Conservation (phyloP, 2,113 vertebrate species). For the Hydrolagus affinis region DNA sequence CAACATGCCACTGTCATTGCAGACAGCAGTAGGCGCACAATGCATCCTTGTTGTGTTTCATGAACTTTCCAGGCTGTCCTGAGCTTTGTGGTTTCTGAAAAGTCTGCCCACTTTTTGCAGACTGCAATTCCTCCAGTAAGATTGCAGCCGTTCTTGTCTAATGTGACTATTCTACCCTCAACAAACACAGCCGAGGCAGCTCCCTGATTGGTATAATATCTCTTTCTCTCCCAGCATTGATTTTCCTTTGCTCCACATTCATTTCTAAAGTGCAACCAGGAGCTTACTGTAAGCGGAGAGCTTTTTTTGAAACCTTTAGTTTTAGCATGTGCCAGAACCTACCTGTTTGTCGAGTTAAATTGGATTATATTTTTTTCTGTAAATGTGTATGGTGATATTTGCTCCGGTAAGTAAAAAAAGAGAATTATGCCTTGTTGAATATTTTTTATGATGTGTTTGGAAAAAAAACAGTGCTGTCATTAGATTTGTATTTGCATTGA, state of each 20-base stretch:
- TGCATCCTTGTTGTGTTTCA: neutral
- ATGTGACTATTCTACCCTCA: conserved; percentile 55
- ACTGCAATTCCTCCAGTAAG: conserved; percentile 37
- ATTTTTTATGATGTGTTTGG: neutral
- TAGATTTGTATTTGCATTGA: neutral
- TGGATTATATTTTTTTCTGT: conserved; percentile 72
- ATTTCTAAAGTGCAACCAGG: conserved; percentile 58
- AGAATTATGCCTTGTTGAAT: neutral
- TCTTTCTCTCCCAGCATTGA: conserved; percentile 64
- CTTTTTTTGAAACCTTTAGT: conserved; percentile 53
- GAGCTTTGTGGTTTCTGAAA: conserved; percentile 26
- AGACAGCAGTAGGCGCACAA: neutral
- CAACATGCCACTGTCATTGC: neutral
- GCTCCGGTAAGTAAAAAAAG: conserved; percentile 70
- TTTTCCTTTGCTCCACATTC: conserved; percentile 56
- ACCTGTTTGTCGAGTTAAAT: conserved; percentile 60
- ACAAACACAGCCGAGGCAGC: conserved; percentile 61
- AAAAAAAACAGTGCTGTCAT: neutral
- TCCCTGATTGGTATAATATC: conserved; percentile 63
- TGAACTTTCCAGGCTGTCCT: conserved; percentile 16
- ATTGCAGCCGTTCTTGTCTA: conserved; percentile 48
- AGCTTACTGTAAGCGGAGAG: conserved; percentile 49
- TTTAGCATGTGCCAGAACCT: conserved; percentile 69
- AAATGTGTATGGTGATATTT: conserved; percentile 96
- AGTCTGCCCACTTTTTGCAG: conserved; percentile 42